A percentile compares a stretch with the other conserved stretches of the same genome.
Conservation (phyloP, 2,888 invertebrate genomes). For the Mimachlamys varia region DNA sequence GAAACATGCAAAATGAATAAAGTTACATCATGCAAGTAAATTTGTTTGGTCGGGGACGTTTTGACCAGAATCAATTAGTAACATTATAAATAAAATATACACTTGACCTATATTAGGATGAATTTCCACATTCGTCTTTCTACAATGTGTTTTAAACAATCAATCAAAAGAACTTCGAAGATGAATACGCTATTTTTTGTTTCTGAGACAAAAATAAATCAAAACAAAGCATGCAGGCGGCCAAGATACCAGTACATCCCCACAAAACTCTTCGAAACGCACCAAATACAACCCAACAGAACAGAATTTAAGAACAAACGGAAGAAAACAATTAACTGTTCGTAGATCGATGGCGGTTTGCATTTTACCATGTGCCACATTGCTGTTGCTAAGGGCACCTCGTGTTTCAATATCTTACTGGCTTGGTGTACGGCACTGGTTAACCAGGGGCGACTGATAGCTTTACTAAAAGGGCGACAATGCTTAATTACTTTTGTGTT, state of each 20-base stretch:
- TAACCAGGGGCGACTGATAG: not conserved
- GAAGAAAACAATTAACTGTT: constrained; percentile 25
- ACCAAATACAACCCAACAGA: not conserved
- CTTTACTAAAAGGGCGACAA: constrained; percentile 23
- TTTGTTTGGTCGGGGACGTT: no score
- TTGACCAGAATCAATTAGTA: not conserved
- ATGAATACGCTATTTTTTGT: not conserved
- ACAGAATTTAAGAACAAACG: not conserved
- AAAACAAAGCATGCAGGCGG: not conserved
- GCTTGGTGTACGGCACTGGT: not conserved
- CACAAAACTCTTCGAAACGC: not conserved
- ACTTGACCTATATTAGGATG: not conserved
- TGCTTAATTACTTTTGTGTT: not conserved
- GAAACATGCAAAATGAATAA: no score
- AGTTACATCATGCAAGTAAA: no score
- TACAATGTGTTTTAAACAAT: not conserved
- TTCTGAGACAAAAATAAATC: not conserved
- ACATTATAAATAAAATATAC: not conserved
- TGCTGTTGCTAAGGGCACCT: constrained; percentile 32
- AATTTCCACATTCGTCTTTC: not conserved
- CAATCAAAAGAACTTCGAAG: not conserved
- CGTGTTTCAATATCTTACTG: not conserved
- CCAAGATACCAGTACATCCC: not conserved
- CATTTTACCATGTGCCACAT: not conserved
- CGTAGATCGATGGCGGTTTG: not conserved